Evolutionary conservation across 2,888 invertebrate species (phyloP).

Genomic region (Ophraella communa): DNA sequence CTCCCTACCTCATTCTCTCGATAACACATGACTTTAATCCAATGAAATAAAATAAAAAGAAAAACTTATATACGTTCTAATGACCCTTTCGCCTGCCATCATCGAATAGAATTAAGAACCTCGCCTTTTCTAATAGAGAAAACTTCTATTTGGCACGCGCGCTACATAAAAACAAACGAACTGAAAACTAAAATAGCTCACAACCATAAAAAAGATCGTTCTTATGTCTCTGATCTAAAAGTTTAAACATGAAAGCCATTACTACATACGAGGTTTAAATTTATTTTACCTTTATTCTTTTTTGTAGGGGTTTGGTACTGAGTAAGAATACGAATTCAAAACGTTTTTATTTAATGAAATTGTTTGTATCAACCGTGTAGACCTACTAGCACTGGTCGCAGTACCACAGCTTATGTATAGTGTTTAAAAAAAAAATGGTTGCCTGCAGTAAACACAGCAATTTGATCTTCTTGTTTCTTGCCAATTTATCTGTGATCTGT

Average conservation of each 20-base stretch:
- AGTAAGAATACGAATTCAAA: too few species aligned
- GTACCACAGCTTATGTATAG: too few species aligned
- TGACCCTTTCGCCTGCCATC: slow-evolving; percentile 13
- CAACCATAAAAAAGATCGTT: background rate
- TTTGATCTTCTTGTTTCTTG: too few species aligned
- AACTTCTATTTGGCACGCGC: slow-evolving; percentile 20
- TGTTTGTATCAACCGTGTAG: too few species aligned
- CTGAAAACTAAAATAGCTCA: slow-evolving; percentile 3
- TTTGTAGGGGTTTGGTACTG: too few species aligned
- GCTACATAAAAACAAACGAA: slow-evolving; percentile 10
- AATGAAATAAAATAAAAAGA: slow-evolving; percentile 7
- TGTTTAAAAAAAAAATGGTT: too few species aligned
- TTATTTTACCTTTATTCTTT: too few species aligned
- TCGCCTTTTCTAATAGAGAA: slow-evolving; percentile 17
- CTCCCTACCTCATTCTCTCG: background rate
- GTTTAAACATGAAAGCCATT: background rate
- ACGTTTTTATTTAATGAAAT: too few species aligned
- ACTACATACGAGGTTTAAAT: background rate
- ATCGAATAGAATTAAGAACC: slow-evolving; percentile 16
- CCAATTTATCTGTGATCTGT: too few species aligned
- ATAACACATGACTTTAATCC: background rate
- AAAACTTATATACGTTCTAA: slow-evolving; percentile 18
- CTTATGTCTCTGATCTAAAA: background rate
- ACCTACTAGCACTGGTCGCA: too few species aligned
- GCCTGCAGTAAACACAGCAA: too few species aligned